Conservation (phyloP, 2,888 invertebrate genomes). For the Clistopyga incitator region DNA sequence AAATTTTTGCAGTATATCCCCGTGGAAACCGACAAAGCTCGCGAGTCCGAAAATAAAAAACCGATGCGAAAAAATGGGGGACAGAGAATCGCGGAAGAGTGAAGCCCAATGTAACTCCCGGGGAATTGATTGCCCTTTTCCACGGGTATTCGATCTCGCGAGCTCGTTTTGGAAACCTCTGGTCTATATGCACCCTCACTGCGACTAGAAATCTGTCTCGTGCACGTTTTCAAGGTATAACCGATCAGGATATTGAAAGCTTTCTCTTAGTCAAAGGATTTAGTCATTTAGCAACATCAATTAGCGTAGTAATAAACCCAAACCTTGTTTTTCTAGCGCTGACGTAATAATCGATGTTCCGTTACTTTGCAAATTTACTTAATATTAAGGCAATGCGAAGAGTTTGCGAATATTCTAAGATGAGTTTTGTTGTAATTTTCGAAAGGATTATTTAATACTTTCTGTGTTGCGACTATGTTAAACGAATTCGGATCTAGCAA, state of each 20-base stretch:
- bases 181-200: background rate
- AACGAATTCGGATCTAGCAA: too few species aligned
- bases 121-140: slow-evolving; percentile 34
- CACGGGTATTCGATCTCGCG: slow-evolving; percentile 9
- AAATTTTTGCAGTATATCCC: slow-evolving; percentile 39
- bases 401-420: too few species aligned
- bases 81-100: slow-evolving; percentile 22
- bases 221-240: background rate
- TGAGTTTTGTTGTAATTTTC: too few species aligned
- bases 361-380: background rate
- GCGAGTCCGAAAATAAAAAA: background rate
- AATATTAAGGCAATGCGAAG: background rate
- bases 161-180: slow-evolving; percentile 9
- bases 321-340: background rate
- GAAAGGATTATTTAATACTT: too few species aligned
- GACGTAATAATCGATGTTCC: background rate
- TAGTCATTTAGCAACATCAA: slow-evolving; percentile 1
- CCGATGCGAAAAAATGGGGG: slow-evolving; percentile 10
- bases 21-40: slow-evolving; percentile 33
- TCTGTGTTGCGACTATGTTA: too few species aligned
- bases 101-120: slow-evolving; percentile 17
- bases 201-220: background rate
- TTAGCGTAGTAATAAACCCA: slow-evolving; percentile 9
- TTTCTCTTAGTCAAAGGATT: background rate
- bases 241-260: slow-evolving; percentile 8